Evolutionary conservation across 2,797 vertebrate genomes (phyloP), one percentile per base, ranked within the genome.

Genomic region (Microctenopoma steveboyesi): DNA sequence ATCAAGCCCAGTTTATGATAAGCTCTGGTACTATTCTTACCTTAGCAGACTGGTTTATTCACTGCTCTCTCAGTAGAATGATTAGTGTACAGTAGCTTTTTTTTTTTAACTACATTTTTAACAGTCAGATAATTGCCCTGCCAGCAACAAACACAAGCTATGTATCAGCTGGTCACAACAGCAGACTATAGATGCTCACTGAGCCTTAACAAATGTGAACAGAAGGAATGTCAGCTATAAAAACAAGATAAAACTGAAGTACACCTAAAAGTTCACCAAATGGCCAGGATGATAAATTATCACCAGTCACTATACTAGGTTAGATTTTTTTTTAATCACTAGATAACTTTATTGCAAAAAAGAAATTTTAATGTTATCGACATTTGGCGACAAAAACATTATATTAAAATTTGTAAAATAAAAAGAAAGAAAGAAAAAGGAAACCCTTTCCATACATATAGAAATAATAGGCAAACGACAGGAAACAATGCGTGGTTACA

Each of bases 161-260:
- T 53, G 7, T 39, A 54, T 54, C 56, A 68, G 57, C 69, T 71
- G 51, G 30, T 48, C 35, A 43, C 27, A n/a, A 33, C 18, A 33
- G 54, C 54, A 49, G 37, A 45, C 74, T 65, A 74, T 69, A 68
- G 68, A 27, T 27, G 68, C 4, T 11, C 86, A 72, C 8, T 85
- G 45, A 76, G 39, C 69, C 79, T 74, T 68, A 39, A 74, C 78
- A 82, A 73, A 74, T 45, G 61, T 84, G 68, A 81, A 51, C 76
- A 69, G 78, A 72, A 88, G 81, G 82, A 88, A 86, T 87, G 84
- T 59, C 22, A 37, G 39, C 16, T 13, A 22, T n/a, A 40, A 6
- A 68, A 66, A 49, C 54, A 45, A 39, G 33, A 57, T 64, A 54
- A 80, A 72, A 25, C 4, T 27, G 43, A 14, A 40, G 33, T 25